Evolutionary conservation across 2,113 vertebrate species (phyloP).

Genomic region (Zapornia atra): DNA sequence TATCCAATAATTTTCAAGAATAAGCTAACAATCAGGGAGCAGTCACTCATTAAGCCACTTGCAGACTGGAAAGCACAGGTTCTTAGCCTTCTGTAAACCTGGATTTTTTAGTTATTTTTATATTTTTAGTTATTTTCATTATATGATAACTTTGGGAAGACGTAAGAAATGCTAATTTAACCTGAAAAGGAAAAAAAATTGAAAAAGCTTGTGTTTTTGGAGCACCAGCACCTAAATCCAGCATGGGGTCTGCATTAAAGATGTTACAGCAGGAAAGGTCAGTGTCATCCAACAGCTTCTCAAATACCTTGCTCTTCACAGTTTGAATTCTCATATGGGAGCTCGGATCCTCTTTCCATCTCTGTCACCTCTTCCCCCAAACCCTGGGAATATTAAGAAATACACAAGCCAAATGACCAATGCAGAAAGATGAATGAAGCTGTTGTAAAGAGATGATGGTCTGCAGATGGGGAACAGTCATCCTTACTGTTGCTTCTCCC

Average conservation of each 20-base stretch:
- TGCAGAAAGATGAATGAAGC: background rate
- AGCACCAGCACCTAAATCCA: background rate
- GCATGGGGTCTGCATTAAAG: background rate
- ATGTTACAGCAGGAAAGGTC: background rate
- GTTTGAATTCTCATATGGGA: background rate
- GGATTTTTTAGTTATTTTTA: too few relatives aligned
- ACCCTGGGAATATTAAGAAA: background rate
- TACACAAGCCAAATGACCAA: background rate
- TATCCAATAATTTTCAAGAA: background rate
- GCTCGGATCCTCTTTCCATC: background rate
- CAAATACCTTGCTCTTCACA: background rate
- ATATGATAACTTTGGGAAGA: background rate
- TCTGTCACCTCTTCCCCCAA: background rate
- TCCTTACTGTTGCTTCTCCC: background rate
- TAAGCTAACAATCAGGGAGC: background rate
- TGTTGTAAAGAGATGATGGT: conserved; percentile 5
- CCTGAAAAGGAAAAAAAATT: background rate
- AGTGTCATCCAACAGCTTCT: background rate
- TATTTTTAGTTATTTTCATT: background rate
- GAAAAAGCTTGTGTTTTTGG: background rate
- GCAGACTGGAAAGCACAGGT: background rate
- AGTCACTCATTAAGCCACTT: background rate
- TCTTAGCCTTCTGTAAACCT: background rate
- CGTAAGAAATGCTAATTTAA: background rate
- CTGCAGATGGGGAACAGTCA: background rate